Conservation (phyloP, 2,888 invertebrate species). For the Macaria liturata region DNA sequence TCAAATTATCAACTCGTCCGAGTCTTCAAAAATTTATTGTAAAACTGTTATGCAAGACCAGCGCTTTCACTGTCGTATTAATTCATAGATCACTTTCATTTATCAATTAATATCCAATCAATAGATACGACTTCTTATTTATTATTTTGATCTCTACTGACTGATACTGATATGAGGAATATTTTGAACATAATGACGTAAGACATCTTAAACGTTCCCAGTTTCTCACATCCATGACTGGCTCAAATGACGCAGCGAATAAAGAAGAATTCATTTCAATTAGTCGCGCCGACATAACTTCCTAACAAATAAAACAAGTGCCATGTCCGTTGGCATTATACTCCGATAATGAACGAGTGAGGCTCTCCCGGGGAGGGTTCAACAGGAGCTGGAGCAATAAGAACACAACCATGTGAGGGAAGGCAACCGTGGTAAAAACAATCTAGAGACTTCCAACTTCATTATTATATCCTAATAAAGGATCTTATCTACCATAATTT, state of each 20-base stretch:
- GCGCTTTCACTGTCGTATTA: constrained; percentile 23
- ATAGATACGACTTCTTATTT: too few relatives aligned
- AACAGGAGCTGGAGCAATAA: constrained; percentile 62
- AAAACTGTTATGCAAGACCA: background rate
- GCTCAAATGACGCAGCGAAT: constrained; percentile 43
- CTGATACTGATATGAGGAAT: too few relatives aligned
- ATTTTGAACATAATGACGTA: constrained; percentile 4
- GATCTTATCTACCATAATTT: too few relatives aligned
- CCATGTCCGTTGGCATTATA: constrained; percentile 55
- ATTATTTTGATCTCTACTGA: too few relatives aligned
- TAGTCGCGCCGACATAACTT: constrained; percentile 49
- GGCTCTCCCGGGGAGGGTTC: constrained; percentile 46
- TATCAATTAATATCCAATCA: too few relatives aligned
- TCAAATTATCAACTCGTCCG: constrained; percentile 17
- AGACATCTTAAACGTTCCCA: constrained; percentile 18
- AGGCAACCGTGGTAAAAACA: constrained; percentile 6
- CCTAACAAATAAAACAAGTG: constrained; percentile 56
- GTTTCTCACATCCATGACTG: constrained; percentile 37
- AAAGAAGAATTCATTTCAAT: constrained; percentile 57
- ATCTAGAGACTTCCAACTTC: too few relatives aligned
- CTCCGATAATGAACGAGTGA: constrained; percentile 50
- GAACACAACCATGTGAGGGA: constrained; percentile 54
- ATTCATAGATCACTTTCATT: constrained; percentile 21
- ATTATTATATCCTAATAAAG: too few relatives aligned
- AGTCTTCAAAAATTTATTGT: constrained; percentile 10